A percentile compares a stretch with the other conserved stretches of the same genome.
phyloP scores from a whole-genome alignment of 2,888 invertebrate genomes.

The Arge pagana region DNA sequence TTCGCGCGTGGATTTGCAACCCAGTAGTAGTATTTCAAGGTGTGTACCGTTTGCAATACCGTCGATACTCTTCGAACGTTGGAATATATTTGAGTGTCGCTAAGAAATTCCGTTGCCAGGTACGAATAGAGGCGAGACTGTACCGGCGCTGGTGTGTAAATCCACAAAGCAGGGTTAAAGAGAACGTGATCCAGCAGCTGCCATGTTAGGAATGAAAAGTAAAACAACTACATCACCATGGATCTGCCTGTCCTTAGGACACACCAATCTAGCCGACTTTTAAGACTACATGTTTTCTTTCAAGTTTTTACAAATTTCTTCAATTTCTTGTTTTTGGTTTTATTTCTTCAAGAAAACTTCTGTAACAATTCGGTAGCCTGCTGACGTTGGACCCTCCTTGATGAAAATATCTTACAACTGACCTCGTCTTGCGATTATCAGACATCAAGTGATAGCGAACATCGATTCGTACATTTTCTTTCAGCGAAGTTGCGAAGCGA shows the following conservation, averaged over 20 bases:
- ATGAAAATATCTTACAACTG: too few relatives aligned
- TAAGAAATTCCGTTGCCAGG: slow-evolving; percentile 97
- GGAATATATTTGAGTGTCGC: slow-evolving; percentile 96
- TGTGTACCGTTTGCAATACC: slow-evolving; percentile 96
- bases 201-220: slow-evolving; percentile 88
- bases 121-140: slow-evolving; percentile 96
- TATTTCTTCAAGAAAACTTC: not conserved
- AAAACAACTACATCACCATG: slow-evolving; percentile 79
- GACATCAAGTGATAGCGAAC: too few relatives aligned
- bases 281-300: slow-evolving; percentile 15
- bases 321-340: not conserved
- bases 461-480: too few relatives aligned
- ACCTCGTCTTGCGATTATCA: too few relatives aligned
- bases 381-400: too few relatives aligned
- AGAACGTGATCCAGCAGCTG: slow-evolving; percentile 99
- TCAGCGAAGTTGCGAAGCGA: too few relatives aligned
- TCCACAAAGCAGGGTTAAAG: slow-evolving; percentile 99
- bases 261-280: slow-evolving; percentile 56
- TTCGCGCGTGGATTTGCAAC: slow-evolving; percentile 93
- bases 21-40: slow-evolving; percentile 99
- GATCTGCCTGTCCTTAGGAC: slow-evolving; percentile 57
- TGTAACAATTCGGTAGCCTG: slow-evolving; percentile 14
- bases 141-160: slow-evolving; percentile 95
- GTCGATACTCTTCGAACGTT: slow-evolving; percentile 96
- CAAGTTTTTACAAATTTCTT: not conserved